phyloP scores from a whole-genome alignment of 2,113 vertebrate species.

The Eira barbara region DNA sequence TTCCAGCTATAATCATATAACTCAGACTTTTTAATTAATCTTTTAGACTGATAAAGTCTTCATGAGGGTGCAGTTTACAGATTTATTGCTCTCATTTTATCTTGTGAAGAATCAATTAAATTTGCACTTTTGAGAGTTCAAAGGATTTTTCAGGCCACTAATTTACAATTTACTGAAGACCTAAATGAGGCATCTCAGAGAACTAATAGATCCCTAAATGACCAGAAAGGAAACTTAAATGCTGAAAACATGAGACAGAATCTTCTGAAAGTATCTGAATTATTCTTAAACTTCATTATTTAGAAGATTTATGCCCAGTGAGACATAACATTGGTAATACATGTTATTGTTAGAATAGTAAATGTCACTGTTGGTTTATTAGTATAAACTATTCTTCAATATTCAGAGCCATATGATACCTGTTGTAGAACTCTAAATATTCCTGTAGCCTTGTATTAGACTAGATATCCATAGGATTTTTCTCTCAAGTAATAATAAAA shows the following conservation, averaged over 20 bases:
- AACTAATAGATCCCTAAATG: not conserved
- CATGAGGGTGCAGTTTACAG: not conserved
- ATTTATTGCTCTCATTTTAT: not conserved
- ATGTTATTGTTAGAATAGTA: constrained; percentile 35
- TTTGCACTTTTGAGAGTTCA: not conserved
- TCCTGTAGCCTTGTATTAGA: not conserved
- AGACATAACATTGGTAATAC: not conserved
- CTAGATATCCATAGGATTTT: not conserved
- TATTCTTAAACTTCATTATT: constrained; percentile 6
- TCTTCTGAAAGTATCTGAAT: not conserved
- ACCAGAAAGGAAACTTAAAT: constrained; percentile 47
- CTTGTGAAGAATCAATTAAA: not conserved
- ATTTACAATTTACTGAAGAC: constrained; percentile 14
- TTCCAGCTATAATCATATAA: not conserved
- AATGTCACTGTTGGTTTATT: constrained; percentile 9
- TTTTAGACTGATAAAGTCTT: constrained; percentile 2
- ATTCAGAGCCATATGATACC: not conserved
- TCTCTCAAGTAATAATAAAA: not conserved
- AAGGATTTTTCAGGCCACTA: not conserved
- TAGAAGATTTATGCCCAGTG: not conserved
- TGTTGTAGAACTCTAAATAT: constrained; percentile 2
- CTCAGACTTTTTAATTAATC: constrained; percentile 18
- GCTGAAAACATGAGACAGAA: not conserved
- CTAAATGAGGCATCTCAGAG: not conserved
- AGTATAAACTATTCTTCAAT: constrained; percentile 23